Evolutionary conservation across 1,140 invertebrate species (phyloP).

Genomic region (Belonocnema kinseyi): DNA sequence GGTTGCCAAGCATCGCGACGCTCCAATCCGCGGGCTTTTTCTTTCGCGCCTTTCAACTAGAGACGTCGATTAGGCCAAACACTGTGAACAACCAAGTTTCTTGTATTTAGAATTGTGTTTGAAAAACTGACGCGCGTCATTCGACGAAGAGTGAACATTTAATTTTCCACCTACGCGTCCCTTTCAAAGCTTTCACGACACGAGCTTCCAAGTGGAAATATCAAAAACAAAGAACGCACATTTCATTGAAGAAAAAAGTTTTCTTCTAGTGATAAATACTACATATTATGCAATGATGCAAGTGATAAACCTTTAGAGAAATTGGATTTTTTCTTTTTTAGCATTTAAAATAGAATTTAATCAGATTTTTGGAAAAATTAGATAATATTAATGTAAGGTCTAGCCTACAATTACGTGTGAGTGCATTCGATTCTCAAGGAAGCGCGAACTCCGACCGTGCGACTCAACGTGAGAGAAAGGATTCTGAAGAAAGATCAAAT

Average conservation of each 20-base stretch:
- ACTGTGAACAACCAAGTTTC: not conserved
- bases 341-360: not conserved
- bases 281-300: not conserved
- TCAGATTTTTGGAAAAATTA: not conserved
- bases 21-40: conserved; percentile 41
- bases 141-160: not conserved
- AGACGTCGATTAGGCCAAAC: not conserved
- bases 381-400: not conserved
- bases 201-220: not conserved
- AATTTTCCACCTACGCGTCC: conserved; percentile 15
- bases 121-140: not conserved
- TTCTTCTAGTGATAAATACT: no score
- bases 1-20: conserved; percentile 43
- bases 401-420: conserved; percentile 32
- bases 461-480: conserved; percentile 54
- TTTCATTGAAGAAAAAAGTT: not conserved
- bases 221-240: conserved; percentile 17
- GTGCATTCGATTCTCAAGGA: conserved; percentile 35
- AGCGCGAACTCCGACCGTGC: conserved; percentile 30
- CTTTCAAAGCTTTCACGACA: not conserved
- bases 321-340: not conserved
- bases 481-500: conserved; percentile 34
- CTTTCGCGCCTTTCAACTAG: conserved; percentile 41
- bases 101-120: not conserved
- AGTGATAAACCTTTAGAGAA: not conserved